Base-by-base conservation (phyloP, 2,113 vertebrate species). In the Rhipidura dahli region DNA sequence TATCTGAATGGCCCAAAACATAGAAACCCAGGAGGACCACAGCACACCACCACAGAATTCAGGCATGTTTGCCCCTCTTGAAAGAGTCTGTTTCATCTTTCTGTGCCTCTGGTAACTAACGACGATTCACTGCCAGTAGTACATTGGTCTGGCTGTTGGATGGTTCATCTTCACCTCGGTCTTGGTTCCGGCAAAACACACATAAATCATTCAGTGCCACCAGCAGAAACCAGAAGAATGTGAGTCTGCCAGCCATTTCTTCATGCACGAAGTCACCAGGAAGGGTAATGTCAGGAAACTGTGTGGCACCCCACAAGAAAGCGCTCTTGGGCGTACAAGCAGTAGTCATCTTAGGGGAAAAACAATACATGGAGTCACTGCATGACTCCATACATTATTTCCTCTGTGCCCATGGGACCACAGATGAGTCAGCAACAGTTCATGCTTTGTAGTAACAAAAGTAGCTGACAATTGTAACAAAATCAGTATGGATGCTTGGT, bases 401-500 rank as follows among this genome's bases (percentile, higher is more conserved):
- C 89, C 83, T 92, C 75, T 30, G 69, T 91, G 82, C 91, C 64
- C 91, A 28, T 45, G 90, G 75, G 90, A 94, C 78, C 91, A 75
- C 81, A 90, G 94, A 93, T 96, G 92, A 97, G 92, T 95, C 94
- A 93, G 96, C 95, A 97, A 86, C 82, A 92, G 94, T 93, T 95
- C 90, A 83, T 86, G 90, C 81, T 90, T 91, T 97, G 83, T 82
- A 90, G 93, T 95, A 96, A 94, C 90, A 95, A 94, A 97, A 93
- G 92, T 94, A 97, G 94, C 97, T 96, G 93, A 96, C 95, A 95
- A 84, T 92, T 96, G 90, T 96, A 96, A 96, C 87, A 91, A 83
- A 95, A 96, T 94, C 94, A 94, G 92, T 97, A 95, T 95, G 96
- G 96, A 93, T 79, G 92, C 95, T 97, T 97, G 96, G 93, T 95